These are phyloP conservation scores for Aurelia coerulea DNA, from an alignment of 30 jellyfish, hydroid and myxozoan species.

Conservation along the genomic window DNA sequence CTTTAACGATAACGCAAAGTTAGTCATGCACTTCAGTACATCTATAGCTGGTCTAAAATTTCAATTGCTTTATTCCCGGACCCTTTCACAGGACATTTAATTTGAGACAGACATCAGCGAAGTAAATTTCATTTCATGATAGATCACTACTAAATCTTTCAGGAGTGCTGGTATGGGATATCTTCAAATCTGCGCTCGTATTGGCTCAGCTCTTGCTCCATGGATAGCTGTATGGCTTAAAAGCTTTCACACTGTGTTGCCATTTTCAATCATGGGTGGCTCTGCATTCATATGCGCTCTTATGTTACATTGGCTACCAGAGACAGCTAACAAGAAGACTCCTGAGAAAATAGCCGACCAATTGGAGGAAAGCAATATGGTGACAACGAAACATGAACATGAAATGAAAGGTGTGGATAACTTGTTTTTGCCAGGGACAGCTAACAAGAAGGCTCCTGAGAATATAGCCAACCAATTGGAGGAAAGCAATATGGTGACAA, in stretches of 20 bases:
- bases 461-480: no score
- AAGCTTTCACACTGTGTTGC: conserved; percentile 23
- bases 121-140: background rate
- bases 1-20: no score
- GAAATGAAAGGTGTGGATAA: no score
- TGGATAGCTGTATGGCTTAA: conserved; percentile 76
- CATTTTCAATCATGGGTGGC: conserved; percentile 78
- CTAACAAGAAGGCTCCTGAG: conserved; percentile 62
- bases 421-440: conserved; percentile 57
- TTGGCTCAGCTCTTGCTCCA: conserved; percentile 85
- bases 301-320: conserved; percentile 58
- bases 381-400: no score
- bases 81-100: no score
- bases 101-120: no score
- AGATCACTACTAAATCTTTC: background rate
- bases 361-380: no score
- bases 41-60: no score
- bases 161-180: conserved; percentile 85
- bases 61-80: no score
- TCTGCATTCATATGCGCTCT: conserved; percentile 24
- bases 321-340: conserved; percentile 65
- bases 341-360: conserved; percentile 19
- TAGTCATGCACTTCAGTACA: no score
- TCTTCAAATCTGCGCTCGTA: conserved; percentile 68
- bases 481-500: no score